These are phyloP conservation scores for Catharus bicknelli DNA, from an alignment of 2,113 vertebrate genomes.

Conservation along the genomic window DNA sequence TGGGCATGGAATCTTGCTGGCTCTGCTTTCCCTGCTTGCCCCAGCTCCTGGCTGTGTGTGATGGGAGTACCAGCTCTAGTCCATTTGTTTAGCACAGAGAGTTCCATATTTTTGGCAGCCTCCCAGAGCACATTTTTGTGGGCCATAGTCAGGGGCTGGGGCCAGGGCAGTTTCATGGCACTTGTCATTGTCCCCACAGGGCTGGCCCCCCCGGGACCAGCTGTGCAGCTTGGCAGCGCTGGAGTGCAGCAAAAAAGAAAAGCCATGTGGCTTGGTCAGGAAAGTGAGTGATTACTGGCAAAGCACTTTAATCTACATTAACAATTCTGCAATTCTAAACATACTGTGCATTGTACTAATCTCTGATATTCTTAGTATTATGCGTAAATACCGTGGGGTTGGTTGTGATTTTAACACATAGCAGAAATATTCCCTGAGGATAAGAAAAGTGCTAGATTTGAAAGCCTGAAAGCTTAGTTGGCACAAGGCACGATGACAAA, in stretches of 20 bases:
- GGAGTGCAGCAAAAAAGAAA: background rate
- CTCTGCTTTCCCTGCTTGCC: background rate
- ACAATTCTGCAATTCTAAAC: background rate
- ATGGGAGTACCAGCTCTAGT: rapidly evolving
- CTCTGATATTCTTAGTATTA: background rate
- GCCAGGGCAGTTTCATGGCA: background rate
- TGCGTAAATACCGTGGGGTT: background rate
- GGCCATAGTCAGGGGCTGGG: background rate
- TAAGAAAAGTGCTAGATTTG: background rate
- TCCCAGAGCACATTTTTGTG: background rate
- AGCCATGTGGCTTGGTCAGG: background rate
- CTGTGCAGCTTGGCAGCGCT: background rate
- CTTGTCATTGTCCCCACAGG: rapidly evolving
- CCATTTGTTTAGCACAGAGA: background rate
- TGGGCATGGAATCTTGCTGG: background rate
- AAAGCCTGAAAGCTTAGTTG: background rate
- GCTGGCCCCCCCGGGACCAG: background rate
- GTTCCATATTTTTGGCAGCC: background rate
- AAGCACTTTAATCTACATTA: background rate
- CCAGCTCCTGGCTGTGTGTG: background rate
- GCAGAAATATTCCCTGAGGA: background rate
- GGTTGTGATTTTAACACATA: background rate
- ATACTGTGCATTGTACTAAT: background rate
- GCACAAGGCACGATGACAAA: background rate
- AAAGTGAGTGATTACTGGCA: background rate